These are phyloP conservation scores for Naso thynnoides DNA, from an alignment of 2,797 vertebrate species.

Conservation along the genomic window DNA sequence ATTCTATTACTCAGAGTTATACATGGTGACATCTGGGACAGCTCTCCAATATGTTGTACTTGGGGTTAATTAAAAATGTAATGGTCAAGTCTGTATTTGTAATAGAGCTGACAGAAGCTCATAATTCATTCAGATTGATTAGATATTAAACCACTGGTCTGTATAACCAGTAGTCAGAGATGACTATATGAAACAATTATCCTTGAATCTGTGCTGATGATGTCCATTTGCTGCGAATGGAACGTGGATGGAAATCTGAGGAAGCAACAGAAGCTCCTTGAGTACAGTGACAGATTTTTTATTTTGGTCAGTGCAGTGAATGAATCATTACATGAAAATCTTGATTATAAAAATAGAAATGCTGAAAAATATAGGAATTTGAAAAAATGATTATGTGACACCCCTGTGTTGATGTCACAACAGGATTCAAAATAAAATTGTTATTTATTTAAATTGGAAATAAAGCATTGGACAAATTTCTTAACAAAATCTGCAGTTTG, in stretches of 20 bases:
- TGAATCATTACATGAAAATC: background rate
- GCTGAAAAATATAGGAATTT: background rate
- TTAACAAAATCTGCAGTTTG: background rate
- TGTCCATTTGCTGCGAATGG: constrained; percentile 29
- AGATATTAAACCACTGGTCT: constrained; percentile 67
- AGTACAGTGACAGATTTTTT: background rate
- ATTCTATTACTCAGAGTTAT: constrained; percentile 65
- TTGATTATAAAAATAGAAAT: background rate
- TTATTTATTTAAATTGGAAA: background rate
- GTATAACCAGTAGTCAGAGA: constrained; percentile 49
- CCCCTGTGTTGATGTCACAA: background rate
- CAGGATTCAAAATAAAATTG: background rate
- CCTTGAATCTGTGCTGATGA: constrained; percentile 35
- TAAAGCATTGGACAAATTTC: background rate
- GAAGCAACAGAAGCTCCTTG: background rate
- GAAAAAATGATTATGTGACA: background rate
- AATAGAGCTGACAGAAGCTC: constrained; percentile 68
- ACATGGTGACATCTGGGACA: constrained; percentile 62
- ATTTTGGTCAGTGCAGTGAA: background rate
- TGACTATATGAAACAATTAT: constrained; percentile 49
- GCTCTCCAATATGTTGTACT: constrained; percentile 67
- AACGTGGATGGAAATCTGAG: constrained; percentile 41
- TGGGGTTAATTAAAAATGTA: constrained; percentile 77
- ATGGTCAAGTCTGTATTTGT: constrained; percentile 76
- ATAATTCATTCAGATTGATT: constrained; percentile 74